Conservation (phyloP, 2,113 vertebrate species). For the Perca schrenkii region DNA sequence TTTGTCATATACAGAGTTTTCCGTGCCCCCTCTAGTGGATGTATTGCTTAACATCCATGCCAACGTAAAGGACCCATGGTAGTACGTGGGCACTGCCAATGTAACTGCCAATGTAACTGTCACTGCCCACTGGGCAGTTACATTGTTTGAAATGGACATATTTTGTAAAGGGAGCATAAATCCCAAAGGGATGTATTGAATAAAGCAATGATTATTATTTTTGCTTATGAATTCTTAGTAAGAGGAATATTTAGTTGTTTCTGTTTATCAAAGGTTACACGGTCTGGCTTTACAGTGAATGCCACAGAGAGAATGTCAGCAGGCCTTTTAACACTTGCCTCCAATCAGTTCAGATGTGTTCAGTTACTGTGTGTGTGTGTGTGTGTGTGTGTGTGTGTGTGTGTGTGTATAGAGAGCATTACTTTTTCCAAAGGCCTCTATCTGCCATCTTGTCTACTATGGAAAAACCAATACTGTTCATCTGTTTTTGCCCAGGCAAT, state of each 20-base stretch:
- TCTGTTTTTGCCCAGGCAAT: constrained; percentile 50
- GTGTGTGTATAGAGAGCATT: constrained; percentile 27
- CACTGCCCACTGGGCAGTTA: too few species aligned
- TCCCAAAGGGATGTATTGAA: background rate
- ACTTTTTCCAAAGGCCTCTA: constrained; percentile 62
- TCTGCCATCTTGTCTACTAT: constrained; percentile 54
- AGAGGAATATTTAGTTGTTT: background rate
- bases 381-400: too few species aligned
- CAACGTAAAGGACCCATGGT: too few species aligned
- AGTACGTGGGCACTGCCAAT: too few species aligned
- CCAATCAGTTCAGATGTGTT: constrained; percentile 42
- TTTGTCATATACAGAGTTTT: too few species aligned
- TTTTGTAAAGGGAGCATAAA: too few species aligned
- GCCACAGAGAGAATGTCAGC: background rate
- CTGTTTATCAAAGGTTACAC: background rate
- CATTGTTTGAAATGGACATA: too few species aligned
- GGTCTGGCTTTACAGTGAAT: constrained; percentile 1
- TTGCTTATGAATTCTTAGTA: background rate
- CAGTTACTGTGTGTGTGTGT: constrained; percentile 44
- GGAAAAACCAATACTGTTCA: constrained; percentile 76
- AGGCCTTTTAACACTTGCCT: constrained; percentile 2
- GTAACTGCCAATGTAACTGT: too few species aligned
- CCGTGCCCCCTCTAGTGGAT: too few species aligned
- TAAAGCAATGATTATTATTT: background rate
- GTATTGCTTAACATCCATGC: too few species aligned